These are phyloP conservation scores for Hephaestus fuliginosus DNA, from an alignment of 2,797 vertebrate genomes.

Conservation along the genomic window DNA sequence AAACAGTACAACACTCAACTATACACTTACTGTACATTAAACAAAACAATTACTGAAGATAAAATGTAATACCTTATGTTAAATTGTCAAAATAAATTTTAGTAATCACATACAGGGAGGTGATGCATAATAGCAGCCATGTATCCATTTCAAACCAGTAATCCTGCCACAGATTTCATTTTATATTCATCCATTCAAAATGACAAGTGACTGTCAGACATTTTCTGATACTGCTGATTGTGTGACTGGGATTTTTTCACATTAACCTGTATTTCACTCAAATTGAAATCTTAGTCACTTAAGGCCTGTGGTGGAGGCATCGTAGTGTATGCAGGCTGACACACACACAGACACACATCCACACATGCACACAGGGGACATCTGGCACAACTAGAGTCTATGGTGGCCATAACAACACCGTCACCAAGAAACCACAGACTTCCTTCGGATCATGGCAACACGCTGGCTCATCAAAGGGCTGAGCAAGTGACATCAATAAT, in stretches of 20 bases:
- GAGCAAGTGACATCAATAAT: constrained; percentile 24
- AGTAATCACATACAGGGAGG: neutral
- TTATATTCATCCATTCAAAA: neutral
- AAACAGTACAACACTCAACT: neutral
- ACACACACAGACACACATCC: constrained; percentile 34
- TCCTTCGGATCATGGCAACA: constrained; percentile 50
- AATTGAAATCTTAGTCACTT: neutral
- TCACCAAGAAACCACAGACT: constrained; percentile 60
- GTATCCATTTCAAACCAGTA: neutral
- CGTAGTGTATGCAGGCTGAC: neutral
- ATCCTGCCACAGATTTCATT: neutral
- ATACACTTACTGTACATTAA: neutral
- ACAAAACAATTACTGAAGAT: neutral
- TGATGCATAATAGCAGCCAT: neutral
- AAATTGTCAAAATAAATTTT: neutral
- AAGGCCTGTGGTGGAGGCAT: constrained; percentile 2
- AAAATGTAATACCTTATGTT: neutral
- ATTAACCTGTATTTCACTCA: neutral
- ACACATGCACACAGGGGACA: constrained; percentile 47
- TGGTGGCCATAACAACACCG: constrained; percentile 68
- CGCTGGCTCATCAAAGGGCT: constrained; percentile 27
- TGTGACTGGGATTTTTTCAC: neutral
- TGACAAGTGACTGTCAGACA: neutral
- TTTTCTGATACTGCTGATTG: neutral
- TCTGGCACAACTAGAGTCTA: constrained; percentile 42